Base-by-base conservation (phyloP, 2,888 invertebrate genomes). In the Agonopterix heracliana region DNA sequence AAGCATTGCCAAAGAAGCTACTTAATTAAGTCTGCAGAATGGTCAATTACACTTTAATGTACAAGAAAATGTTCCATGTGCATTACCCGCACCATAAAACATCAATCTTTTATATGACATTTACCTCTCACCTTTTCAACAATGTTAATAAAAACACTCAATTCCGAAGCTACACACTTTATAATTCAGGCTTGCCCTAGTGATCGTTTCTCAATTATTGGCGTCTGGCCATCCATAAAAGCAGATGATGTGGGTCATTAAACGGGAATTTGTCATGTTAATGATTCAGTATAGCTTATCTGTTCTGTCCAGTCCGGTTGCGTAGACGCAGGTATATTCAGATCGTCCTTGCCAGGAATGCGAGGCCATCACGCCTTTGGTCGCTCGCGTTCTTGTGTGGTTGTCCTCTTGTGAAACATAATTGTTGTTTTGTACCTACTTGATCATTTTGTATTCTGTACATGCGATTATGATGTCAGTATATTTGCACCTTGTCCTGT, bases 311-410 rank as follows among this genome's bases (percentile, higher is more conserved):
- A 54, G 63, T 64, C 54, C 61, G 61, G 63, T 66, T 61, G 59
- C 59, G 60, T 61, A 61, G 59, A 54, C 59, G 59, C 59, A 52
- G 57, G 60, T 54, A 71, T 71, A 72, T 68, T 35, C 14, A 60
- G 61, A 72, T 76, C 88, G 89, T 88, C 89, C 89, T 89, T 89
- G 88, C 64, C 71, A 81, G 79, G 89, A 89, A 89, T 89, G 89
- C 84, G 88, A 89, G 89, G 89, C 72, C 82, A 78, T 68, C 81
- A 78, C 81, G 85, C 78, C 72, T 74, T 68, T 75, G 68, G 71
- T 71, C 75, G 77, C 71, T 70, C 76, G 78, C 73, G 74, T 68
- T 75, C 74, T 74, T 73, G 71, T 67, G 68, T 71, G 71, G 68
- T 73, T 71, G 74, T 79, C 75, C 74, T 82, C 81, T 79, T 76